phyloP scores from a whole-genome alignment of 2,888 invertebrate genomes.

The Flexamia atlantica region DNA sequence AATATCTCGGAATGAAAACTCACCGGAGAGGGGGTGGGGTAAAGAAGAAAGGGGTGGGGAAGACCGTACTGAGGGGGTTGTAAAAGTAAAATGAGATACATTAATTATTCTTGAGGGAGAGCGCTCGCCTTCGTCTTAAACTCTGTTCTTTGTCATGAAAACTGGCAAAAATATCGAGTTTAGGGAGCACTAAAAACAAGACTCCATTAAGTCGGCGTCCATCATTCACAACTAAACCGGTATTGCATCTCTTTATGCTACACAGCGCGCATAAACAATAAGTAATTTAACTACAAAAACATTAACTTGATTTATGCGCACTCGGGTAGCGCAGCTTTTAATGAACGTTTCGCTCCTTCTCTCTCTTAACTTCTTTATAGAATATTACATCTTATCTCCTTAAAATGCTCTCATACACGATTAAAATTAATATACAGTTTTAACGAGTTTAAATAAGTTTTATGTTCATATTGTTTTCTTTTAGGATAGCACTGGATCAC shows the following conservation, averaged over 20 bases:
- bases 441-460: too few relatives aligned
- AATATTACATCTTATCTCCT: conserved; percentile 1
- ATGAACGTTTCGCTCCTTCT: conserved; percentile 32
- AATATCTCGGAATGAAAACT: conserved; percentile 70
- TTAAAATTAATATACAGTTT: neutral
- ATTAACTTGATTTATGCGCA: conserved; percentile 61
- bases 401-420: neutral
- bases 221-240: conserved; percentile 63
- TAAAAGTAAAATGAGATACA: conserved; percentile 71
- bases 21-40: conserved; percentile 59
- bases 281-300: conserved; percentile 64
- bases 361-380: conserved; percentile 46
- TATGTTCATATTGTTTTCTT: too few relatives aligned
- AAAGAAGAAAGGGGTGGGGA: conserved; percentile 49
- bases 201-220: conserved; percentile 60
- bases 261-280: conserved; percentile 61
- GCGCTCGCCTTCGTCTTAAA: conserved; percentile 63
- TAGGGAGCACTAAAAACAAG: conserved; percentile 61
- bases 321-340: conserved; percentile 50
- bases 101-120: conserved; percentile 69
- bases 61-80: conserved; percentile 65
- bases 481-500: too few relatives aligned
- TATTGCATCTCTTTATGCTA: conserved; percentile 61
- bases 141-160: conserved; percentile 62
- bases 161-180: conserved; percentile 63